These are phyloP conservation scores for Ammodytes dubius DNA, from an alignment of 2,113 vertebrate genomes.

Conservation along the genomic window DNA sequence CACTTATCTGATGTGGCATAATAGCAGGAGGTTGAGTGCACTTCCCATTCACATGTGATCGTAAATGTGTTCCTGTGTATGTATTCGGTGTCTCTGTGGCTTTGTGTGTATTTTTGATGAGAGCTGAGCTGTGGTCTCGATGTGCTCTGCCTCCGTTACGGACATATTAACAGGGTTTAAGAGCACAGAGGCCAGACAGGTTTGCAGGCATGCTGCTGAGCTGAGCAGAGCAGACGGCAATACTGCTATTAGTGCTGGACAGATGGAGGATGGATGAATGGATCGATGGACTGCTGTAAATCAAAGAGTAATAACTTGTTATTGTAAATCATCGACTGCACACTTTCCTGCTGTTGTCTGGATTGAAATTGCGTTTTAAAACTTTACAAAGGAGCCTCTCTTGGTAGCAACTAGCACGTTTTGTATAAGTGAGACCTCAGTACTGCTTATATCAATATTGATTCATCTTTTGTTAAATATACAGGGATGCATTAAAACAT, in stretches of 20 bases:
- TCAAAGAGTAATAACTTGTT: conserved; percentile 3
- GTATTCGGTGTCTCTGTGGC: neutral
- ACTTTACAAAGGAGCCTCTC: neutral
- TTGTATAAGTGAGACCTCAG: conserved; percentile 2
- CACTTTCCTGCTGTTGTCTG: conserved; percentile 12
- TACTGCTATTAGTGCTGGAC: conserved; percentile 11
- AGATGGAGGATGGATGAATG: conserved; percentile 1
- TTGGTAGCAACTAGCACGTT: neutral
- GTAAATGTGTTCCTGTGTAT: conserved; percentile 21
- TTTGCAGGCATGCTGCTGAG: conserved; percentile 10
- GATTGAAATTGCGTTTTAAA: neutral
- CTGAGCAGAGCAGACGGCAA: neutral
- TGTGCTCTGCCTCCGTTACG: conserved; percentile 8
- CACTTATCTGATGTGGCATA: neutral
- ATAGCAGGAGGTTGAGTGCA: conserved; percentile 15
- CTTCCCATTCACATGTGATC: conserved; percentile 11
- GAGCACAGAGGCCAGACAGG: conserved; percentile 23
- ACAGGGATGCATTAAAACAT: neutral
- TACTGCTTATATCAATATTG: neutral
- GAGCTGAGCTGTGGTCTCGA: neutral
- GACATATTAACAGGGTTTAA: conserved; percentile 27
- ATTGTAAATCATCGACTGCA: conserved; percentile 8
- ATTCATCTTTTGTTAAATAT: neutral
- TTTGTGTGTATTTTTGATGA: conserved; percentile 12
- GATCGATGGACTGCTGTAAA: conserved; percentile 11